Evolutionary conservation across 2,113 vertebrate genomes (phyloP), one percentile per base, ranked within the genome.

Genomic region (Anser cygnoides): DNA sequence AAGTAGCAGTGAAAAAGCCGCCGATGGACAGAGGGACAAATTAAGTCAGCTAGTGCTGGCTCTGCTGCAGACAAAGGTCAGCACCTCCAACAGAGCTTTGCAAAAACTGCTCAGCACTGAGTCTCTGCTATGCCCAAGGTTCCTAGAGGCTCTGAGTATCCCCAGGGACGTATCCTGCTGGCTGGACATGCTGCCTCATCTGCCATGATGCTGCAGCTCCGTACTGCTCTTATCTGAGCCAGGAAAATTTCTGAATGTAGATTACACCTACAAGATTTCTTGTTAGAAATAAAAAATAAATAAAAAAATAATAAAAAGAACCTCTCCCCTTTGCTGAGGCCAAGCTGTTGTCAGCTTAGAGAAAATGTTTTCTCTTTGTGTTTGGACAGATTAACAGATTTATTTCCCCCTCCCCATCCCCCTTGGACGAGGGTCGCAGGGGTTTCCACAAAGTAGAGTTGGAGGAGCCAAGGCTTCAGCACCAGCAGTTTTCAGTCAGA

Each of bases 361-460:
- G 26, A 93, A 95, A 93, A 91, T 62, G 25, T 84, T 93, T 95
- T 94, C 65, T 95, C 52, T 94, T 93, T 71, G 13, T 91, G 58
- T 96, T 96, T 96, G 76, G 54, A 93, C 92, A 65, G 71, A 93
- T 77, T 65, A 94, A 68, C 43, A 86, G 72, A 89, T 95, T 96
- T 97, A 94, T 92, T 94, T 89, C 29, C 49, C 59, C 14, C 59
- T 52, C 35, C 29, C 80, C 31, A 19, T 9, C 14, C 23, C 68
- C 46, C 82, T 96, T 93, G 62, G 92, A 96, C 35, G 49, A 94
- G 75, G 43, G 35, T 92, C 80, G 57, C 65, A 93, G 76, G 74
- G 94, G 95, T 98, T 98, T 97, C 96, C 76, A 70, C 96, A 96
- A 85, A 95, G 89, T 75, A 57, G 2, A 0, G 58, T 63, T 66